phyloP scores from a whole-genome alignment of 2,113 vertebrate species.

The Apaloderma vittatum region DNA sequence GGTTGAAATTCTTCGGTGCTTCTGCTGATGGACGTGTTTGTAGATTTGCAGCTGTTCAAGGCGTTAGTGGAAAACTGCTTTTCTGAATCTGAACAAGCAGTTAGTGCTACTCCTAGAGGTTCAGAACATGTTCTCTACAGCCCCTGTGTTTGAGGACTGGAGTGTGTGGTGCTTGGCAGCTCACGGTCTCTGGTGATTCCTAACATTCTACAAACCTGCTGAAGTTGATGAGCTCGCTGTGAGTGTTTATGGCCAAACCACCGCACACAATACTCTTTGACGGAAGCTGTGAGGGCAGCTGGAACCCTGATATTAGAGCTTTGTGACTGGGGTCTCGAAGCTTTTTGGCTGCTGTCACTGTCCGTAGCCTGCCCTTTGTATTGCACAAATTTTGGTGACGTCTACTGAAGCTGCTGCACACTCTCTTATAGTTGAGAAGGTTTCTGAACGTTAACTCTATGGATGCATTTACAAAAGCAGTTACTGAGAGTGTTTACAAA shows the following conservation, averaged over 20 bases:
- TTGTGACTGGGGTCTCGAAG: background rate
- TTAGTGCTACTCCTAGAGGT: background rate
- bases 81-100: background rate
- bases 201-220: fast-evolving
- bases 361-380: fast-evolving
- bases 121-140: background rate
- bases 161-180: background rate
- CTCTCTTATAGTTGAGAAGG: background rate
- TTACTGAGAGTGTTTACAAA: background rate
- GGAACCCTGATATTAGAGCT: background rate
- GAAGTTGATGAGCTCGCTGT: background rate
- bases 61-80: background rate
- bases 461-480: background rate
- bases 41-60: background rate
- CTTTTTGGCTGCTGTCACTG: background rate
- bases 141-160: background rate
- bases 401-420: background rate
- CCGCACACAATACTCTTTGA: background rate
- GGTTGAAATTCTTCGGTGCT: background rate
- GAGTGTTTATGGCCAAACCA: background rate
- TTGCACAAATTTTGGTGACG: too few relatives aligned
- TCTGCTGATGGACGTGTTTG: fast-evolving
- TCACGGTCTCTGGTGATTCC: background rate
- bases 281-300: background rate
- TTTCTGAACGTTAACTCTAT: background rate